Base-by-base conservation (phyloP, 2,888 invertebrate species). In the Melieria picta region DNA sequence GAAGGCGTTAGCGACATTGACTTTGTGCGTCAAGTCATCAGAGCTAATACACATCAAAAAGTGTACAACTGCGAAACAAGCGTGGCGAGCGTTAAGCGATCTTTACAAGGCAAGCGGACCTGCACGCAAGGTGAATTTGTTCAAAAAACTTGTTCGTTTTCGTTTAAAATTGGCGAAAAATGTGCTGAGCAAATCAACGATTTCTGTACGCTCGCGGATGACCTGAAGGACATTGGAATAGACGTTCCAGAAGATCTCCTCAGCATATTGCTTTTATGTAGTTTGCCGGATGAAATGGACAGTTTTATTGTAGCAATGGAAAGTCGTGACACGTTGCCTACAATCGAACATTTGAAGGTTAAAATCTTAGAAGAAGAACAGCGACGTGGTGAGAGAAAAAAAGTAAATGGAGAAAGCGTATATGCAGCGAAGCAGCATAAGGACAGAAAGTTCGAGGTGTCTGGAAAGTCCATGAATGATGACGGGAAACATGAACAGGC, bases 301-400 rank as follows among this genome's bases (percentile, higher is more conserved):
- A 76, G 69, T 65, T 76, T 73, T 48, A 69, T 73, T 63, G 74
- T 75, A 43, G 75, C 75, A 60, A 72, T 75, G 4, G 75, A 75
- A 13, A 75, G 72, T 62, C 42, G 71, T 66, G 74, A 74, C 46
- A 45, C 9, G 5, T 61, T 73, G 57, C 74, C 74, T 7, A 56
- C n/a, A 13, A 43, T 63, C 7, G 69, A 73, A 11, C 66, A 66
- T 6, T 70, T 73, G 16, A 72, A 70, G 9, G 66, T 70, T 6
- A 75, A 72, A 66, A 58, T 75, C 55, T 30, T 69, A 30, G 71
- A 72, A 50, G 72, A 71, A 46, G 72, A 74, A 46, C 67, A 70
- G 45, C 58, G 69, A 10, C 62, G 56, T 56, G 47, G 65, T 11
- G 71, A 57, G 45, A 71, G 71, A 61, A 65, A 55, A 16, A 47